A percentile compares a stretch with the other conserved stretches of the same genome.
Conservation (phyloP, 1,140 invertebrate species). For the Drosophila tani region DNA sequence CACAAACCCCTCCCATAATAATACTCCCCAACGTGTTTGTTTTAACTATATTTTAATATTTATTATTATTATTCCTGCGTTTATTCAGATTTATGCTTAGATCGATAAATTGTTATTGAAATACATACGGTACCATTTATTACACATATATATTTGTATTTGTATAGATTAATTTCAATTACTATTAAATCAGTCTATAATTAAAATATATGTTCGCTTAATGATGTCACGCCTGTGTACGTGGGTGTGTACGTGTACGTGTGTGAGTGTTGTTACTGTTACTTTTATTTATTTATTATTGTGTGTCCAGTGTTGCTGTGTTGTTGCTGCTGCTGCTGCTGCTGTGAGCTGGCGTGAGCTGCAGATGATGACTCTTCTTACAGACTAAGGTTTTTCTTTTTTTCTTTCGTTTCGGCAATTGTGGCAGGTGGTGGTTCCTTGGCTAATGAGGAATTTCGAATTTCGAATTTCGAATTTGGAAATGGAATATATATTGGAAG, state of each 20-base stretch:
- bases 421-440: conserved; percentile 40
- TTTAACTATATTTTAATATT: conserved; percentile 59
- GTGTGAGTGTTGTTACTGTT: conserved; percentile 19
- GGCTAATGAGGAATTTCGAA: conserved; percentile 39
- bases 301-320: conserved; percentile 39
- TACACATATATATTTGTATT: conserved; percentile 68
- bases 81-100: conserved; percentile 82
- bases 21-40: neutral
- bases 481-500: conserved; percentile 34
- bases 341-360: conserved; percentile 54
- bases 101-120: conserved; percentile 62
- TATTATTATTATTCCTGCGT: conserved; percentile 80
- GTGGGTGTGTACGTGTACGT: conserved; percentile 20
- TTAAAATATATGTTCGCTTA: conserved; percentile 84
- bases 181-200: conserved; percentile 84
- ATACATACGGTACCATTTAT: conserved; percentile 65
- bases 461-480: conserved; percentile 15
- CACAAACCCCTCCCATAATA: neutral
- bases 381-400: conserved; percentile 35
- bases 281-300: neutral
- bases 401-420: conserved; percentile 44
- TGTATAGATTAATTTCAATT: conserved; percentile 79
- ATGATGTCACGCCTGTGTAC: conserved; percentile 70
- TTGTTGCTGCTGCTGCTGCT: conserved; percentile 44
- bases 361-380: conserved; percentile 52